Evolutionary conservation across 2,113 vertebrate species (phyloP), one percentile per base, ranked within the genome.

Genomic region (Oophaga pumilio): DNA sequence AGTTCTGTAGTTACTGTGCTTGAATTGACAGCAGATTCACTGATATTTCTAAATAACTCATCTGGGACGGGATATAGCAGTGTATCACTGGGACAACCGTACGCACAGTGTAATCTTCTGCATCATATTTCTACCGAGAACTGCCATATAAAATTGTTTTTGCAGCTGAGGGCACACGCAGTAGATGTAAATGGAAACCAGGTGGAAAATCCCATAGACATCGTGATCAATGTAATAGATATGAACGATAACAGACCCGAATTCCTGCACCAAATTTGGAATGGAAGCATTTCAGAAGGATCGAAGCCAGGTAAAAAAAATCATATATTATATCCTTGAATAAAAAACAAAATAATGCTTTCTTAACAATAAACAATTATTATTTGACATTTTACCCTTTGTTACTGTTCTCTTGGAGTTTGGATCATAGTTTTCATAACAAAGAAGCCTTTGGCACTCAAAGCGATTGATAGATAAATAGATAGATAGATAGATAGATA

Each of bases 151-250:
- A 88, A 84, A 88, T 84, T 82, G 69, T 76, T 90, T 93, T 93
- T 93, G 73, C 95, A 99, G 98, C 92, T 99, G 93, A 95, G 97
- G 92, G 98, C 98, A 0, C 98, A 99, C 0, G 98, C 97, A 2
- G 98, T 99, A 91, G 98, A 99, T 93, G 96, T 99, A 91, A 99
- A 99, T 76, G 98, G 98, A 90, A 99, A 99, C 92, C 98, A 99
- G 90, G 97, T 99, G 92, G 98, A 99, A 93, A 99, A 98, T 92
- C 98, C 98, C 26, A 97, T 99, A 89, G 98, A 99, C 91, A 98
- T 99, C 68, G 95, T 97, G 93, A 98, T 99, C 94, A 99, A 99
- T 89, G 98, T 99, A 33, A 99, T 99, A 90, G 98, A 99, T 92
- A 98, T 98, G 97, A 99, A 99, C 88, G 98, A 99, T 93, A 99